Evolutionary conservation across 2,113 vertebrate genomes (phyloP), one percentile per base, ranked within the genome.

Genomic region (Halichoerus grypus): DNA sequence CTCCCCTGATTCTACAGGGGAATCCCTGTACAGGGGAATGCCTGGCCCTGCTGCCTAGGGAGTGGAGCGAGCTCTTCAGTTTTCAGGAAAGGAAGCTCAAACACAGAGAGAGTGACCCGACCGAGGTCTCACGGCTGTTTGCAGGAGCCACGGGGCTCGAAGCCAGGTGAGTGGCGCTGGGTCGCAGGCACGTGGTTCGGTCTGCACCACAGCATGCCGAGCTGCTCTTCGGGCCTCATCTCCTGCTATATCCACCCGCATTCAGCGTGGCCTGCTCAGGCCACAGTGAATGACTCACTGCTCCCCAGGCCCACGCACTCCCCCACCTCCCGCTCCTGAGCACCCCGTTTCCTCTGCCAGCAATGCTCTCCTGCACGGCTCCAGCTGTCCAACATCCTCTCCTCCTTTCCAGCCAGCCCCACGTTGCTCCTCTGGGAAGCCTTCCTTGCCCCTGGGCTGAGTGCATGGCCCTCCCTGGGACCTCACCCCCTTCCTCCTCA

Each of bases 351-450:
- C 88, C 77, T 93, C 80, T 59, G 55, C 83, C 55, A 28, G 39
- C 28, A 33, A 28, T 0, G 3, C 16, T 49, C 71, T 77, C 59
- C 67, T 74, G 65, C 92, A n/a, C 3, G 0, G 65, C 84, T n/a
- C 61, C 57, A 90, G 80, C 97, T 90, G 87, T 76, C 91, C 84
- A 49, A 31, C 3, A 0, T 63, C 74, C 55, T 61, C 94, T 79
- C 39, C 26, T 42, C 49, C 42, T n/a, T 39, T 21, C 9, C 39
- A 57, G 81, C 26, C 42, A 65, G 72, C 53, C 42, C 72, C 21
- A 8, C 55, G 2, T 5, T 42, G 90, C 81, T 86, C 36, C 69
- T n/a, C 51, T 39, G 33, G 39, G 89, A 55, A 94, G 83, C 15
- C 67, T 79, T 65, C n/a, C 49, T 28, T 18, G 46, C 53, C 36